A percentile compares a stretch with the other conserved stretches of the same genome.
Evolutionary conservation across 2,797 vertebrate species (phyloP).

Genomic region (Hipposideros larvatus): DNA sequence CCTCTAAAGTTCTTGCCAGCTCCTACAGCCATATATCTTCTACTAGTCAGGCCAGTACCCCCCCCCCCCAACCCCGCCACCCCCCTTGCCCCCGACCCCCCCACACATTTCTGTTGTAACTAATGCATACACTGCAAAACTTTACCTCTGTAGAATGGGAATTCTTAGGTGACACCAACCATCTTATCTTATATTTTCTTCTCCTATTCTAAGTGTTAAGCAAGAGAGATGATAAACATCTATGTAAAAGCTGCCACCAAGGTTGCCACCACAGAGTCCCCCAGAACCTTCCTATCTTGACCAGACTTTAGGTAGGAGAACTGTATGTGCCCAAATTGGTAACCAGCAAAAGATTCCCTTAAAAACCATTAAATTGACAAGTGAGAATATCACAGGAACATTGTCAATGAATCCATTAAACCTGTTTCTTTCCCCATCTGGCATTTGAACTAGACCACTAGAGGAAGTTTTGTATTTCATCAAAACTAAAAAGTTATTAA

Average conservation of each 20-base stretch:
- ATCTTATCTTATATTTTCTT: not conserved
- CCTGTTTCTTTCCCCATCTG: not conserved
- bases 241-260: not conserved
- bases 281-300: not conserved
- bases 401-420: not conserved
- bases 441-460: not conserved
- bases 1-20: not conserved
- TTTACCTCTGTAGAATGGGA: not conserved
- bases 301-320: not conserved
- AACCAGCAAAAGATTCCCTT: not conserved
- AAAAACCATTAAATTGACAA: not conserved
- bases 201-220: not conserved
- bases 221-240: not conserved
- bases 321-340: not conserved
- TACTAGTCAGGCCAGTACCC: not conserved
- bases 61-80: too few relatives aligned
- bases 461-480: slow-evolving; percentile 29
- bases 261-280: not conserved
- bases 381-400: not conserved
- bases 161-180: not conserved
- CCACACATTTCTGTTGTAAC: not conserved
- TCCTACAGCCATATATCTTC: not conserved
- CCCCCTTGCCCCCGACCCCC: too few relatives aligned
- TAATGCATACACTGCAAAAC: not conserved
- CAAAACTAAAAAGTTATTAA: slow-evolving; percentile 14